Base-by-base conservation (phyloP, 2,888 invertebrate genomes). In the Ptychoptera albimana region DNA sequence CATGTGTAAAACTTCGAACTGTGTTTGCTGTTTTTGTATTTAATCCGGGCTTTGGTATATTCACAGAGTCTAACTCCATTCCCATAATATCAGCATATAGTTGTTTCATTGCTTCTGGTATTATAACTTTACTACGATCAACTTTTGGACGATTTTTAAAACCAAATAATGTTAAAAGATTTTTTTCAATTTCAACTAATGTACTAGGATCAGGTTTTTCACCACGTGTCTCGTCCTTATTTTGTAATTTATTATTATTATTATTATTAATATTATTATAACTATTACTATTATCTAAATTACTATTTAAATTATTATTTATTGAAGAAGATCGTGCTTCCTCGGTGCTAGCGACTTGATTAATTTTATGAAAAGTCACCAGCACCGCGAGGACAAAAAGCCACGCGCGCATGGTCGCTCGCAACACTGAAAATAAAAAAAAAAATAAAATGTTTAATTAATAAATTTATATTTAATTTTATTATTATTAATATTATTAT, bases 41-140 rank as follows among this genome's bases (percentile, higher is more conserved):
- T 54, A 77, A 66, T 50, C 80, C 81, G 47, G 74, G 75, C 55
- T 73, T 79, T 60, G 76, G 75, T 54, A 82, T 71, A 55, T 73
- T 70, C 41, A 75, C 70, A 49, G 76, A 76, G 55, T 76, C 76
- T 52, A 73, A 73, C 55, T 69, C 75, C 57, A 68, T 71, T 55
- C 73, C 75, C 64, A 71, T 74, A 53, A 81, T 79, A 54, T 70
- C 69, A 49, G 72, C 67, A 69, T 91, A 91, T 50, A 92, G 70
- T 59, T 83, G 73, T 62, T 80, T 74, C 75, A 92, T 76, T 54
- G 82, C 82, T 57, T 79, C 77, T 48, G 91, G 91, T 59, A 92
- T 65, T 31, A 66, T 52, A 49, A 66, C 60, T 57, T 66, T 66
- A 39, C 63, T 60, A 50, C 63, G 59, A 57, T 66, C 66, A 48